Conservation (phyloP, 2,888 invertebrate genomes). For the Stenchaetothrips biformis region DNA sequence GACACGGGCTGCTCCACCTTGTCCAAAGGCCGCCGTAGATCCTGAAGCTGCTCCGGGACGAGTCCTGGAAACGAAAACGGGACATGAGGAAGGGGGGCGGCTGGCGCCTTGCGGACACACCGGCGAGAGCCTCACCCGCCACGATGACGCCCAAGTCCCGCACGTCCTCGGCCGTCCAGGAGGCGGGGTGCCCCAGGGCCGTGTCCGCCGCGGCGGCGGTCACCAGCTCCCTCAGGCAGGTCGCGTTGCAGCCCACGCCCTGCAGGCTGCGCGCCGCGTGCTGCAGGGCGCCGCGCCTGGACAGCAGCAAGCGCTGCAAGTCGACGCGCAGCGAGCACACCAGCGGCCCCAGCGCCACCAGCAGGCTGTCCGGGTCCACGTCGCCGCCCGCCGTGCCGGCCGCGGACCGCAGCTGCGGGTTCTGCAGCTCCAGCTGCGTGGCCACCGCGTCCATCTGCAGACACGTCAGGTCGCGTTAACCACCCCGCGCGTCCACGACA, state of each 20-base stretch:
- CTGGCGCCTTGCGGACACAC: not conserved
- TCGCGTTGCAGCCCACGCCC: slow-evolving; percentile 27
- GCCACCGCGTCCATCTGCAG: not conserved
- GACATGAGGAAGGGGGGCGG: not conserved
- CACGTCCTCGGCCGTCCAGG: slow-evolving; percentile 32
- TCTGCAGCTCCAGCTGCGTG: not conserved
- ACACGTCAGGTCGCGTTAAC: not conserved
- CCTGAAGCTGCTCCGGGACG: not conserved
- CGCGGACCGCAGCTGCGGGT: not conserved
- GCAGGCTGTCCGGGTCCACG: slow-evolving; percentile 7
- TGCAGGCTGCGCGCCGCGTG: slow-evolving; percentile 29
- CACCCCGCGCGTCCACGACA: too few species aligned
- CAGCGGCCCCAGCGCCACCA: slow-evolving; percentile 8
- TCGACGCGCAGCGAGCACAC: not conserved
- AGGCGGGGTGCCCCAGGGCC: slow-evolving; percentile 29
- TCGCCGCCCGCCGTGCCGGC: not conserved
- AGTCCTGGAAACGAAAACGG: not conserved
- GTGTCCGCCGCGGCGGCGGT: slow-evolving; percentile 25
- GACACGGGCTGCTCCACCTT: not conserved
- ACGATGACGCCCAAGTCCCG: slow-evolving; percentile 30
- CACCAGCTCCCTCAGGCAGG: slow-evolving; percentile 30
- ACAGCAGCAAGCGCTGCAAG: not conserved
- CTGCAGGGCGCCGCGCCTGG: slow-evolving; percentile 4
- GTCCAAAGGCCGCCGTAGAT: not conserved
- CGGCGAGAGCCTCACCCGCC: slow-evolving; percentile 28